Evolutionary conservation across 2,797 vertebrate species (phyloP).

Genomic region (Prionace glauca): DNA sequence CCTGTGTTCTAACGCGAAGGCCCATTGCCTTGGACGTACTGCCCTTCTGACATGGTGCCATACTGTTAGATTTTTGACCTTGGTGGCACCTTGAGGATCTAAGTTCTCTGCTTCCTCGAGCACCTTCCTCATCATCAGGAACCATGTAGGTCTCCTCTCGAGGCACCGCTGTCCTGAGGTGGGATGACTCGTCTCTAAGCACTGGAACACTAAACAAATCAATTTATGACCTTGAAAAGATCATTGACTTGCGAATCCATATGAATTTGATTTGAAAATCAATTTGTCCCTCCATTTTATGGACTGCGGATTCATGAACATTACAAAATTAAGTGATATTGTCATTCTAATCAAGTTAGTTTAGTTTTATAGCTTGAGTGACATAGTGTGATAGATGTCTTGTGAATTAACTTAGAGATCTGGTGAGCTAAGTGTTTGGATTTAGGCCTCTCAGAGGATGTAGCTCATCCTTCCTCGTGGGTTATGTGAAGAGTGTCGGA

Average conservation of each 20-base stretch:
- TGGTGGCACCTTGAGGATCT: background rate
- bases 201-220: background rate
- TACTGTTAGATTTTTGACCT: background rate
- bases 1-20: background rate
- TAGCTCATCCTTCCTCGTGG: background rate
- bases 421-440: background rate
- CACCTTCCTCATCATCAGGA: background rate
- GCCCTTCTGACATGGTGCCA: background rate
- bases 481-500: background rate
- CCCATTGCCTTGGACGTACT: background rate
- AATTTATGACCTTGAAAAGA: background rate
- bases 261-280: slow-evolving; percentile 10
- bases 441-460: background rate
- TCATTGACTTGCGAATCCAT: background rate
- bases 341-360: background rate
- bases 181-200: background rate
- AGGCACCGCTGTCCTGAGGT: background rate
- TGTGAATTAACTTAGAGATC: background rate
- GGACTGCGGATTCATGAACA: background rate
- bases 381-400: background rate
- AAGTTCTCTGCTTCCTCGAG: background rate
- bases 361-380: background rate
- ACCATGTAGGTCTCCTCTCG: background rate
- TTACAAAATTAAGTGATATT: background rate
- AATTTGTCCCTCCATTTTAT: background rate